Conservation (phyloP, 2,888 invertebrate species). For the Euclidia mi region DNA sequence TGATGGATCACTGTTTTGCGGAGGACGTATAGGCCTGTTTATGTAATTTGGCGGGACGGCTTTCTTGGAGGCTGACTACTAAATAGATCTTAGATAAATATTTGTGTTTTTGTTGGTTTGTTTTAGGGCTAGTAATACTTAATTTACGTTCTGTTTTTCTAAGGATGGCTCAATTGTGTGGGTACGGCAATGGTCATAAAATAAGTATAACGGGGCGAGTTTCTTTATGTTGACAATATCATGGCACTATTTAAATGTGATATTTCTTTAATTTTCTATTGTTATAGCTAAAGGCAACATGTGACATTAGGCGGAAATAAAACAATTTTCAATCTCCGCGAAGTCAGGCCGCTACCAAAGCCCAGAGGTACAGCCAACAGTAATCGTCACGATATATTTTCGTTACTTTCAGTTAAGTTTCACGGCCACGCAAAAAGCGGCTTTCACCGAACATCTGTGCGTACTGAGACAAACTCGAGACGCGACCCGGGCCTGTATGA, state of each 20-base stretch:
- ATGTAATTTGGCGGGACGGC: neutral
- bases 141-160: too few relatives aligned
- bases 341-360: neutral
- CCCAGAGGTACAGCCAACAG: slow-evolving; percentile 3
- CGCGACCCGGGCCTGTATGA: slow-evolving; percentile 67
- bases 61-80: neutral
- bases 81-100: neutral
- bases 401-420: slow-evolving; percentile 63
- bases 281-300: too few relatives aligned
- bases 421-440: slow-evolving; percentile 74
- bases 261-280: too few relatives aligned
- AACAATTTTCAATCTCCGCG: neutral
- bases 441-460: slow-evolving; percentile 84
- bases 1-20: slow-evolving; percentile 25
- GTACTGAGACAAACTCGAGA: slow-evolving; percentile 80
- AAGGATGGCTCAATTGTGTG: too few relatives aligned
- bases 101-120: too few relatives aligned
- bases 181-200: too few relatives aligned
- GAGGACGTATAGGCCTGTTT: neutral
- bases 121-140: too few relatives aligned
- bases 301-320: neutral
- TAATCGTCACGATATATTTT: slow-evolving; percentile 47
- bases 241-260: too few relatives aligned
- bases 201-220: too few relatives aligned
- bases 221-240: too few relatives aligned